These are phyloP conservation scores for Mythimna pallens DNA, from an alignment of 2,888 invertebrate species.

Conservation along the genomic window DNA sequence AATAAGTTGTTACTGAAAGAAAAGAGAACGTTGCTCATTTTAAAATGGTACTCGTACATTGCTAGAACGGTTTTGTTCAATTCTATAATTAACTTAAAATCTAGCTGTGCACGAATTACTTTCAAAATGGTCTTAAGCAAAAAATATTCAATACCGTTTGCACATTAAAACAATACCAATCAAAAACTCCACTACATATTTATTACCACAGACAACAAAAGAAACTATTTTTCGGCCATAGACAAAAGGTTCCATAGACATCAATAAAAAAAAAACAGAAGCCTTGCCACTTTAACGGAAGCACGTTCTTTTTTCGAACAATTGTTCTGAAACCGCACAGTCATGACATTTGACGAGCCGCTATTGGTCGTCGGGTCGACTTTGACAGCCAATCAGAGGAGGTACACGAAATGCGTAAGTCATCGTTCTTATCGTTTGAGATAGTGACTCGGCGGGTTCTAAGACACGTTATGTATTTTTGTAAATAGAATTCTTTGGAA, in stretches of 20 bases:
- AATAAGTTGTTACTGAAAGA: neutral
- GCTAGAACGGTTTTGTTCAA: conserved; percentile 24
- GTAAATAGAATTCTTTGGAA: conserved; percentile 65
- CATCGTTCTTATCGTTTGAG: conserved; percentile 88
- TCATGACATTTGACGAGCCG: conserved; percentile 89
- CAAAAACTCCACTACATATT: conserved; percentile 50
- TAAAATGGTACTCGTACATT: neutral
- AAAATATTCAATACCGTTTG: conserved; percentile 53
- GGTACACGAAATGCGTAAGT: conserved; percentile 86
- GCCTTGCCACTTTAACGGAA: conserved; percentile 88
- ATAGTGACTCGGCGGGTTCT: conserved; percentile 80
- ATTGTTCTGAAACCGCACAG: conserved; percentile 85
- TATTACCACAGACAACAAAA: conserved; percentile 62
- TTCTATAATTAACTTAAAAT: conserved; percentile 31
- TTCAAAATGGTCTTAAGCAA: conserved; percentile 15
- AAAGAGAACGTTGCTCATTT: neutral
- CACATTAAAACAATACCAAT: conserved; percentile 55
- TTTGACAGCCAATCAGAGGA: conserved; percentile 89
- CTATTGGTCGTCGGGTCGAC: conserved; percentile 85
- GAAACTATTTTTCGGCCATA: conserved; percentile 68
- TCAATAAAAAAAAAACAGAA: conserved; percentile 76
- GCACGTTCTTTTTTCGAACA: conserved; percentile 82
- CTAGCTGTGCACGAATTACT: conserved; percentile 24
- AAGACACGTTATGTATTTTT: conserved; percentile 66
- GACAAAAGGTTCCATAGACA: conserved; percentile 75